phyloP scores from a whole-genome alignment of 2,888 invertebrate species.

The Teleogryllus oceanicus region DNA sequence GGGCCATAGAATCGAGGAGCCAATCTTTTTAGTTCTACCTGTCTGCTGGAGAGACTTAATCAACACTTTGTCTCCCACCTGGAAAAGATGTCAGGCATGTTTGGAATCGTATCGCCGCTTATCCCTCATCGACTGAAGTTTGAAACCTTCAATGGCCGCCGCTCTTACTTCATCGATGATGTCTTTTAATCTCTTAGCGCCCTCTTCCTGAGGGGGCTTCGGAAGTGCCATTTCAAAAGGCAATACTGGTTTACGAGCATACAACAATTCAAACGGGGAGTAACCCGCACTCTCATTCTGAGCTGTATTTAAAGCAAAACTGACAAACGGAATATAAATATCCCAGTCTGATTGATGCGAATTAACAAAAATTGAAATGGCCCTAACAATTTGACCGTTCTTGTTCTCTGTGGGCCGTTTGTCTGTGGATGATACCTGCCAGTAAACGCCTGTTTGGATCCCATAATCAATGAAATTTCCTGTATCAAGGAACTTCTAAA shows the following conservation, averaged over 20 bases:
- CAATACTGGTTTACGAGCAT: background rate
- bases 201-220: background rate
- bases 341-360: constrained; percentile 19
- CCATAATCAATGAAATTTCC: constrained; percentile 4
- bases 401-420: constrained; percentile 24
- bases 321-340: background rate
- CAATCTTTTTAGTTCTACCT: background rate
- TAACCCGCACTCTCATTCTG: background rate
- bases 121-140: background rate
- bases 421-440: constrained; percentile 25
- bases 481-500: constrained; percentile 27
- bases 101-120: background rate
- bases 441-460: background rate
- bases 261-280: background rate
- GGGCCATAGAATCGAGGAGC: background rate
- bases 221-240: background rate
- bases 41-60: background rate
- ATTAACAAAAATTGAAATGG: background rate
- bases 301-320: background rate
- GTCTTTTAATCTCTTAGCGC: background rate
- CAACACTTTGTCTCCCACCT: background rate
- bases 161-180: background rate
- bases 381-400: background rate
- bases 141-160: background rate
- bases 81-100: background rate